Conservation (phyloP, 1,140 invertebrate genomes). For the Solenopsis fugax region DNA sequence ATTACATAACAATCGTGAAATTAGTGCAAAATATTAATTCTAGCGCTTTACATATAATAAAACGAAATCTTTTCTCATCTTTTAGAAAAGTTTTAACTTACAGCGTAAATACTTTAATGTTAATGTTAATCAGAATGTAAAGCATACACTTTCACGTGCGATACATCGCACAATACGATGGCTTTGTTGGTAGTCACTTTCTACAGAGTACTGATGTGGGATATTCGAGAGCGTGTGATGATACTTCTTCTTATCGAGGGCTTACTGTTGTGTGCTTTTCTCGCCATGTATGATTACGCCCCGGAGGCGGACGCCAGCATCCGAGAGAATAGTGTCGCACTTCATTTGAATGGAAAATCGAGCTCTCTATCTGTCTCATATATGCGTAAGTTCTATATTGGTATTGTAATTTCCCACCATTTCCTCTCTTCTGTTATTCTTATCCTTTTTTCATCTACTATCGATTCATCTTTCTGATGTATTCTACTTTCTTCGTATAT, state of each 20-base stretch:
- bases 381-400: constrained; percentile 79
- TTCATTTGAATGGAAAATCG: constrained; percentile 82
- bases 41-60: neutral
- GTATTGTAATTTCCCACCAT: neutral
- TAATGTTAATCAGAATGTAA: neutral
- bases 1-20: neutral
- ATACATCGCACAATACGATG: neutral
- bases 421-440: neutral
- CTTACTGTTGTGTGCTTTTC: constrained; percentile 82
- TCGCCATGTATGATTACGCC: constrained; percentile 81
- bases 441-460: neutral
- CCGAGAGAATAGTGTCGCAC: constrained; percentile 78
- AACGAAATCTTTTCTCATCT: neutral
- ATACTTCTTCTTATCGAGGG: constrained; percentile 81
- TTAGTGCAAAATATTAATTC: neutral
- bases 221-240: constrained; percentile 74
- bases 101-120: neutral
- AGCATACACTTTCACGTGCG: neutral
- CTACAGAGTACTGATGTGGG: neutral
- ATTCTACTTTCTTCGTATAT: neutral
- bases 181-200: constrained; percentile 1
- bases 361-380: constrained; percentile 78
- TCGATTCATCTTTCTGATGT: neutral
- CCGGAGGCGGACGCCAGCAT: constrained; percentile 78
- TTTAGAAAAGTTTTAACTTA: neutral